A percentile compares a stretch with the other conserved stretches of the same genome.
phyloP scores from a whole-genome alignment of 1,140 invertebrate genomes.

The Papilio machaon region DNA sequence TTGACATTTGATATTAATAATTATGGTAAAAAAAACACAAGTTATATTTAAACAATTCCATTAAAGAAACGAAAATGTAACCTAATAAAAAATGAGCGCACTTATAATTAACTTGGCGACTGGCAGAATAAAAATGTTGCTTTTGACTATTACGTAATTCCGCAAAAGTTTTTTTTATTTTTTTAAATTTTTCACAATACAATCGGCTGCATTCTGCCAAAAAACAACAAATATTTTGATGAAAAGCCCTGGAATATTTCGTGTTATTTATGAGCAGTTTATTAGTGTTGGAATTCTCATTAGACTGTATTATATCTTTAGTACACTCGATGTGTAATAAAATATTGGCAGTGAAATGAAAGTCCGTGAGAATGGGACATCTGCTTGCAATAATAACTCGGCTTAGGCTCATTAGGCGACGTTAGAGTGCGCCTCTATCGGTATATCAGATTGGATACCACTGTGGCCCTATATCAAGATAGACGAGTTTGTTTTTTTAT shows the following conservation, averaged over 20 bases:
- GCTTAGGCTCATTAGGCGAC: slow-evolving; percentile 55
- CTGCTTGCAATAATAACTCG: slow-evolving; percentile 50
- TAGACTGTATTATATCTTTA: slow-evolving; percentile 47
- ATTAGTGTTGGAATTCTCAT: slow-evolving; percentile 52
- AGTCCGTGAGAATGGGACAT: slow-evolving; percentile 51
- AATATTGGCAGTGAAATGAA: slow-evolving; percentile 55
- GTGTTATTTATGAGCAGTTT: slow-evolving; percentile 28
- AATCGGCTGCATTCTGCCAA: background rate
- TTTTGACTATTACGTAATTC: background rate
- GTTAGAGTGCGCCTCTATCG: slow-evolving; percentile 46
- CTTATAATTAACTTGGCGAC: slow-evolving; percentile 1
- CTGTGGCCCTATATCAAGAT: slow-evolving; percentile 28
- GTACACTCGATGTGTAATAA: slow-evolving; percentile 43
- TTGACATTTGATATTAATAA: background rate
- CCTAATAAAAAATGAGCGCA: slow-evolving; percentile 47
- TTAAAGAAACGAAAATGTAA: background rate
- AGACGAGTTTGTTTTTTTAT: slow-evolving; percentile 32
- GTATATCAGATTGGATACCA: slow-evolving; percentile 45
- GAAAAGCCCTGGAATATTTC: background rate
- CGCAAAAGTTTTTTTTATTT: background rate
- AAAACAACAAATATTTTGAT: background rate
- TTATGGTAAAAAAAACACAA: background rate
- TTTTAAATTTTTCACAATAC: background rate
- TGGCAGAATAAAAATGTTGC: slow-evolving; percentile 2
- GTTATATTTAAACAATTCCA: background rate